These are phyloP conservation scores for Zootermopsis nevadensis DNA, from an alignment of 2,888 invertebrate genomes.

Conservation along the genomic window DNA sequence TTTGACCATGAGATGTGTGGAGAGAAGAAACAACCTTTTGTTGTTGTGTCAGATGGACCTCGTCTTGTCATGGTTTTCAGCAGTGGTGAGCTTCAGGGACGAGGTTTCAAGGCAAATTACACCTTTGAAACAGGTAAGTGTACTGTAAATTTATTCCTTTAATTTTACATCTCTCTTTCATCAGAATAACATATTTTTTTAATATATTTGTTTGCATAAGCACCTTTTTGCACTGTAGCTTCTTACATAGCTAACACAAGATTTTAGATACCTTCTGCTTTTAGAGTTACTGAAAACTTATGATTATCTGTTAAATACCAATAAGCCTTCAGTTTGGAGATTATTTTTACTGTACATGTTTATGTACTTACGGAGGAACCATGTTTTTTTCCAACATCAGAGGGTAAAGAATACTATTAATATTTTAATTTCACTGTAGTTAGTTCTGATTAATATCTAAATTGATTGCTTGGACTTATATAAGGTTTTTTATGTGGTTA, in stretches of 20 bases:
- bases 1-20: conserved; percentile 95
- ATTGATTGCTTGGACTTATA: too few species aligned
- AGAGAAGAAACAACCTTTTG: conserved; percentile 77
- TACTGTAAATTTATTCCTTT: not conserved
- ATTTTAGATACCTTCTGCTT: too few species aligned
- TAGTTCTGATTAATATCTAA: too few species aligned
- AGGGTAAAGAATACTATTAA: too few species aligned
- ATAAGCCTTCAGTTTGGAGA: too few species aligned
- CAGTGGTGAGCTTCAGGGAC: conserved; percentile 89
- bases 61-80: conserved; percentile 95
- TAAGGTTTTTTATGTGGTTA: too few species aligned
- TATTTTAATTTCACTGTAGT: too few species aligned
- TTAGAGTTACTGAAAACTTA: too few species aligned
- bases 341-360: too few species aligned
- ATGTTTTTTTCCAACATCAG: too few species aligned
- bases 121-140: conserved; percentile 81
- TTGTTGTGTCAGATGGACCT: conserved; percentile 90
- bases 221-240: not conserved
- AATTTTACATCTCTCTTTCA: not conserved
- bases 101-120: conserved; percentile 91
- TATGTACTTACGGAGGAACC: too few species aligned
- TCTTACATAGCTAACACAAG: not conserved
- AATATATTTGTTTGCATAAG: not conserved
- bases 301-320: too few species aligned
- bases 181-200: not conserved